Evolutionary conservation across 2,888 invertebrate species (phyloP), one percentile per base, ranked within the genome.

Genomic region (Sialis lutaria): DNA sequence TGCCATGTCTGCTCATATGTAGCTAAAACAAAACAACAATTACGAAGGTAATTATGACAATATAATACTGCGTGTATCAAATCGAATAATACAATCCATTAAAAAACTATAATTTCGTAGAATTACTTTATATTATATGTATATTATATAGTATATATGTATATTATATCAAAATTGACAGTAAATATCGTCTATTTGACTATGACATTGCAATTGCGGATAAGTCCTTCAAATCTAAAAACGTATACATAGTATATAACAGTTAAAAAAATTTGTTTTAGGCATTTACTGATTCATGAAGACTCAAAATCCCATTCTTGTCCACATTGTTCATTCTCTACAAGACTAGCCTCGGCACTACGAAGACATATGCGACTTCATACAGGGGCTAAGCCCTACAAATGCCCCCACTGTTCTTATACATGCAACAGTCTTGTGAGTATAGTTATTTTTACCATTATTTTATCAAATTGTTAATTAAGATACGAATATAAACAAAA

Each of bases 371-470:
- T 80, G 60, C 72, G 82, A 5, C 73, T 82, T 30, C 91, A 92
- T 61, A 80, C 79, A 5, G 86, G 86, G 4, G 72, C 77, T 33
- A 89, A 87, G 60, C 90, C 92, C 0, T 91, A 84, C 64, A 72
- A 72, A 46, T 95, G 95, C 64, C 85, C 85, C 0, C 79, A 89
- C 60, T 95, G 93, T 60, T 57, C 68, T 31, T 84, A 82, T 56
- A 77, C 76, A 5, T 85, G 85, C 62, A 87, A 82, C 52, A 81
- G 80, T 57, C 70, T 85, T 69, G 85, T 87, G 64, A 73, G 71
- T 57, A 13, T 30, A 4, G 13, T 10, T 12, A 5, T 40, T 41
- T 30, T 30, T 42, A 7, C 31, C 31, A 42, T 42, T 31, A 30
- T 10, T 7, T n/a, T 37, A 37, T 12, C n/a, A 6, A 2, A 35